Percentiles rank a stretch among this genome's conserved stretches.
These are phyloP conservation scores for Epizoanthus rinbou DNA, from an alignment of 92 coral and sea anemone species.

Conservation along the genomic window DNA sequence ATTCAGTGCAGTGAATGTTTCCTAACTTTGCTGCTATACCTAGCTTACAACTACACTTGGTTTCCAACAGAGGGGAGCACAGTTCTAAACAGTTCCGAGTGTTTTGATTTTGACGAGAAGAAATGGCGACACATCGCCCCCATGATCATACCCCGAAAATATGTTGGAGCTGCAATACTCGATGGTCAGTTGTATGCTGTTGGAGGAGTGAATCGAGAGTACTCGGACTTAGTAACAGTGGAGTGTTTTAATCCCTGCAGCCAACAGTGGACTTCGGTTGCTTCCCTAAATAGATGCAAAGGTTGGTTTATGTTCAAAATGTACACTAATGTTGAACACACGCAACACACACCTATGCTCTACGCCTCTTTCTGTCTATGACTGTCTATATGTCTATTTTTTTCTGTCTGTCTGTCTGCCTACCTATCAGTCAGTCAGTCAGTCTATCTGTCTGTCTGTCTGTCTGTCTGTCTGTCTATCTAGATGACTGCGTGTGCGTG, in stretches of 20 bases:
- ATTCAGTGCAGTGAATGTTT: too few relatives aligned
- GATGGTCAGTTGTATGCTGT: constrained; percentile 99
- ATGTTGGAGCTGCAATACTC: constrained; percentile 87
- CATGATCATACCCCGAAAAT: constrained; percentile 93
- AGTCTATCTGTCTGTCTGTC: too few relatives aligned
- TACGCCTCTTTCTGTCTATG: too few relatives aligned
- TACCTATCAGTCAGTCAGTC: too few relatives aligned
- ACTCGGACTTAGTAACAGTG: constrained; percentile 92
- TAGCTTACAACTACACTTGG: too few relatives aligned
- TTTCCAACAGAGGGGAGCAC: constrained; percentile 68
- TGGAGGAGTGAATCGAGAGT: constrained; percentile 93
- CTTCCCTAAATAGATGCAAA: constrained; percentile 95
- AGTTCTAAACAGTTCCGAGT: constrained; percentile 83
- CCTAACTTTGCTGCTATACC: too few relatives aligned
- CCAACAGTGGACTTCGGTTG: constrained; percentile 93
- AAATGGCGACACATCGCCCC: constrained; percentile 86
- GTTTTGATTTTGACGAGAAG: constrained; percentile 86
- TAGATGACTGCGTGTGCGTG: too few relatives aligned
- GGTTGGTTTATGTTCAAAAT: constrained; percentile 50
- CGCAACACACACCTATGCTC: not conserved
- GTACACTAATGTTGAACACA: not conserved
- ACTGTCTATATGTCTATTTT: too few relatives aligned
- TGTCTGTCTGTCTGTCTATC: too few relatives aligned
- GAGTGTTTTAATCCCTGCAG: constrained; percentile 89
- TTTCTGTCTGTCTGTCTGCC: too few relatives aligned